Conservation (phyloP, 2,113 vertebrate genomes). For the Oryzias curvinotus region DNA sequence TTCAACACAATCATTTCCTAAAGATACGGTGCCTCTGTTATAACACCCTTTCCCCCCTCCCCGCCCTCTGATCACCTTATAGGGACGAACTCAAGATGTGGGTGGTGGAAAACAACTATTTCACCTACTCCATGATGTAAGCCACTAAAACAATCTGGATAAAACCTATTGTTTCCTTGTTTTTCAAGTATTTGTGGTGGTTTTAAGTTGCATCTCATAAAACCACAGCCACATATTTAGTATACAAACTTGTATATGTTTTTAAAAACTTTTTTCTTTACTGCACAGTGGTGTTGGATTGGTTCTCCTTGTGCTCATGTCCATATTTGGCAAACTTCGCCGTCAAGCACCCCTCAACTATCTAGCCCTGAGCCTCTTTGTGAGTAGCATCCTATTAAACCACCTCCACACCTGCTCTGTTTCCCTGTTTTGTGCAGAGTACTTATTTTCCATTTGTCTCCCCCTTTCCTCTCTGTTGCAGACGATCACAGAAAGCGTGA, state of each 20-base stretch:
- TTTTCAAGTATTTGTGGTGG: not conserved
- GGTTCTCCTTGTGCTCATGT: slow-evolving; percentile 69
- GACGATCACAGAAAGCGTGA: slow-evolving; percentile 77
- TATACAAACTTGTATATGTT: too few relatives aligned
- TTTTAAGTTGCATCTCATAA: too few relatives aligned
- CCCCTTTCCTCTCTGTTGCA: slow-evolving; percentile 34
- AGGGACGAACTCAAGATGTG: slow-evolving; percentile 71
- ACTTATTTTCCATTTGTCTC: slow-evolving; percentile 39
- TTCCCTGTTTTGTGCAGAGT: slow-evolving; percentile 22
- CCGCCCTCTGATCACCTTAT: slow-evolving; percentile 7
- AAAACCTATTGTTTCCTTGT: not conserved
- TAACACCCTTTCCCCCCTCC: slow-evolving; percentile 11
- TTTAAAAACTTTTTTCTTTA: slow-evolving; percentile 48
- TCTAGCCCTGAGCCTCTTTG: slow-evolving; percentile 82
- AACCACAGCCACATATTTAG: too few relatives aligned
- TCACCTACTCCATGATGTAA: slow-evolving; percentile 79
- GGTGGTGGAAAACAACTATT: slow-evolving; percentile 67
- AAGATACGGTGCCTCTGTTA: slow-evolving; percentile 38
- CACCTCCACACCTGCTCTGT: slow-evolving; percentile 32
- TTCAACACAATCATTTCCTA: slow-evolving; percentile 58
- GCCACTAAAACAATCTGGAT: slow-evolving; percentile 35
- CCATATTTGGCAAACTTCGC: slow-evolving; percentile 77
- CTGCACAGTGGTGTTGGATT: slow-evolving; percentile 63
- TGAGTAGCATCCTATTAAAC: slow-evolving; percentile 77
- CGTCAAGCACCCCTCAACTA: slow-evolving; percentile 83